Evolutionary conservation across 2,888 invertebrate genomes (phyloP).

Genomic region (Marronus borbonicus): DNA sequence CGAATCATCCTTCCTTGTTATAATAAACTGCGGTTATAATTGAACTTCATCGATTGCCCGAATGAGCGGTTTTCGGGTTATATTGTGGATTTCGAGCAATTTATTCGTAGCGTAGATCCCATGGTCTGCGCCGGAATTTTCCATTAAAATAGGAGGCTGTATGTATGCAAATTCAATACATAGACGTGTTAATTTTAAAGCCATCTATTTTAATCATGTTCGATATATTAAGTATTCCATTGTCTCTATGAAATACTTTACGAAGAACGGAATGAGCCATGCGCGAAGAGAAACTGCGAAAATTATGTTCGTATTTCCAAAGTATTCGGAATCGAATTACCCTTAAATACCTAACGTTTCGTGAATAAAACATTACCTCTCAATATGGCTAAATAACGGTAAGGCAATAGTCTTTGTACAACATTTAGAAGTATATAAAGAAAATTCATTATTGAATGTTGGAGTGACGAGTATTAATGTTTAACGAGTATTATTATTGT

Average conservation of each 20-base stretch:
- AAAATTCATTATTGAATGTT: too few species aligned
- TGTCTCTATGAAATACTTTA: conserved; percentile 14
- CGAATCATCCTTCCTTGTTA: conserved; percentile 5
- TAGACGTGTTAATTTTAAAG: conserved; percentile 20
- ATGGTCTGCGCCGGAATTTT: conserved; percentile 1
- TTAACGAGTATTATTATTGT: too few species aligned
- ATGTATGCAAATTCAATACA: conserved; percentile 28
- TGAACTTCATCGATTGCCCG: conserved; percentile 25
- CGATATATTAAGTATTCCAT: conserved; percentile 6
- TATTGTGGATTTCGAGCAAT: conserved; percentile 24
- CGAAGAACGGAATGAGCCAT: not conserved
- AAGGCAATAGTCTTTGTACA: too few species aligned
- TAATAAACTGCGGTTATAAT: conserved; percentile 18
- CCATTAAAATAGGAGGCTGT: conserved; percentile 2
- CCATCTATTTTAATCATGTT: conserved; percentile 14
- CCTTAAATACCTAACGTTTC: too few species aligned
- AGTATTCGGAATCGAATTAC: too few species aligned
- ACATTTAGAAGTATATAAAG: too few species aligned
- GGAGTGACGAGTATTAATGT: too few species aligned
- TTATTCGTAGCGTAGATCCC: not conserved
- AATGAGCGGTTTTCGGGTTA: conserved; percentile 9
- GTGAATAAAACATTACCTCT: too few species aligned
- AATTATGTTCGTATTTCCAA: too few species aligned
- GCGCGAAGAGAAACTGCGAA: not conserved
- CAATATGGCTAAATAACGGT: too few species aligned